phyloP scores from a whole-genome alignment of 2,113 vertebrate genomes.

The Willisornis vidua region DNA sequence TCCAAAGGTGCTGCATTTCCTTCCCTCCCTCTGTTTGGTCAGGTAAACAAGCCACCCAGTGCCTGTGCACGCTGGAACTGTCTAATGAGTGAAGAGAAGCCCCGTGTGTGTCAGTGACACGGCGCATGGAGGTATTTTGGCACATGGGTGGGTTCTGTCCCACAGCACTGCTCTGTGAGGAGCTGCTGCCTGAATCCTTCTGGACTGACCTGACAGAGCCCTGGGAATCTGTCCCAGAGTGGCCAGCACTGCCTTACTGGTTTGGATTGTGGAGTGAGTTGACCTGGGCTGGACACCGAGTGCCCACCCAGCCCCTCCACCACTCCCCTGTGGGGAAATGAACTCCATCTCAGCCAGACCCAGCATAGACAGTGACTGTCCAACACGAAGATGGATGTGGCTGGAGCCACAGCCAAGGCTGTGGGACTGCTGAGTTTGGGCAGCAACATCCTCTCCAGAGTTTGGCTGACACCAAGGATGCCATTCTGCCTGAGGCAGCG shows the following conservation, averaged over 20 bases:
- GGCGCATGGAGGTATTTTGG: background rate
- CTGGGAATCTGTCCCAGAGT: background rate
- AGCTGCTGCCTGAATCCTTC: background rate
- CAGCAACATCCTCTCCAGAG: background rate
- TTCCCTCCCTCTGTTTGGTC: background rate
- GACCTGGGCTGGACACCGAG: background rate
- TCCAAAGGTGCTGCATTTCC: background rate
- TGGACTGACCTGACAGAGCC: background rate
- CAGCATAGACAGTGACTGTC: background rate
- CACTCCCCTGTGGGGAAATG: background rate
- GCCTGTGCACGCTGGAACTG: background rate
- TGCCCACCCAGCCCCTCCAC: background rate
- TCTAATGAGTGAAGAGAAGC: background rate
- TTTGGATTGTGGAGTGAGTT: background rate
- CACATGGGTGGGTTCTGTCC: background rate
- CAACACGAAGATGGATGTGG: background rate
- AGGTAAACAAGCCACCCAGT: background rate
- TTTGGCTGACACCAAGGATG: background rate
- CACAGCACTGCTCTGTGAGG: background rate
- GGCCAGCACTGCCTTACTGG: fast-evolving
- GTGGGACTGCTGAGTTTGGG: background rate
- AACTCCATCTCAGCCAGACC: background rate
- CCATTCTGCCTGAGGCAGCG: background rate
- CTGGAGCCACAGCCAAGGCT: background rate
- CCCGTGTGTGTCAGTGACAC: background rate